Evolutionary conservation across 2,113 vertebrate genomes (phyloP).

Genomic region (Piprites chloris): DNA sequence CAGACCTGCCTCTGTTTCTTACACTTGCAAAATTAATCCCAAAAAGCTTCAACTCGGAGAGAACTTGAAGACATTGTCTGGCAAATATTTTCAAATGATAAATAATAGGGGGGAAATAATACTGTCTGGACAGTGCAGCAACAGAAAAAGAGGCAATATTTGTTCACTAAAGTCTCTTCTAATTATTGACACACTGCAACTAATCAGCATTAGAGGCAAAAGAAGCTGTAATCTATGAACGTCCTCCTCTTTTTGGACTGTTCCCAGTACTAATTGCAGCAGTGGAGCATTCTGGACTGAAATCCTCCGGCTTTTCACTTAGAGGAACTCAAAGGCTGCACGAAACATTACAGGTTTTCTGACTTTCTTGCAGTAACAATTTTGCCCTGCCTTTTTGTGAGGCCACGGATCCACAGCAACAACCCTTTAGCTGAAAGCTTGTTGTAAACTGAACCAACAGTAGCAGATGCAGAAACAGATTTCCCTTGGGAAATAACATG

Average conservation of each 20-base stretch:
- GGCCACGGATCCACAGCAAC: background rate
- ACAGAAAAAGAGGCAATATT: background rate
- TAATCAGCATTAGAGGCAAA: background rate
- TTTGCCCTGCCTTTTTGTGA: background rate
- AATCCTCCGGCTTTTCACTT: background rate
- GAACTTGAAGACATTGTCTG: background rate
- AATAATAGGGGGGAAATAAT: background rate
- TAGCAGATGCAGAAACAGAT: constrained; percentile 26
- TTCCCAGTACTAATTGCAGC: background rate
- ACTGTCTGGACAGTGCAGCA: background rate
- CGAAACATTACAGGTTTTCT: background rate
- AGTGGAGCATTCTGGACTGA: accelerated
- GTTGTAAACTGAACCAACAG: background rate
- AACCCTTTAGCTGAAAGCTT: background rate
- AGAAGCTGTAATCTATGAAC: background rate
- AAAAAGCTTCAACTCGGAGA: background rate
- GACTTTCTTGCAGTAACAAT: background rate
- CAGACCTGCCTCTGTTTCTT: background rate
- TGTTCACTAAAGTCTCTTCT: background rate
- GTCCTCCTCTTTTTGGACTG: background rate
- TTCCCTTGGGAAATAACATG: background rate
- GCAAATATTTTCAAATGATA: background rate
- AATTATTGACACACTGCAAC: background rate
- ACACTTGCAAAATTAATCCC: background rate
- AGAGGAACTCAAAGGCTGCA: background rate